Base-by-base conservation (phyloP, 1,140 invertebrate species). In the Daktulosphaira vitifoliae region DNA sequence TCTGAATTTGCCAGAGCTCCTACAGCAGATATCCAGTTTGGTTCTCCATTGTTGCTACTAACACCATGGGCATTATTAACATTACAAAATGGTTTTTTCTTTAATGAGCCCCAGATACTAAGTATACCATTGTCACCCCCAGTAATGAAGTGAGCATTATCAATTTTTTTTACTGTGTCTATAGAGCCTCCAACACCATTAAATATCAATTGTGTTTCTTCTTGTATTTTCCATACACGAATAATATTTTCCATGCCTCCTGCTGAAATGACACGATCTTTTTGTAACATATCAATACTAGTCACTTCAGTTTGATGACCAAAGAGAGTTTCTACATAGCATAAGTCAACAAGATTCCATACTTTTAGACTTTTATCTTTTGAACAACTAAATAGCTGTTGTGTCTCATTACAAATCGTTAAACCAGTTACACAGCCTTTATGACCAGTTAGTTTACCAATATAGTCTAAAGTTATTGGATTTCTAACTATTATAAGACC, bases 131-230 rank as follows among this genome's bases (percentile, higher is more conserved):
- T 89, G 73, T 93, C 88, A 66, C 87, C 87, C 50, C 89, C 88
- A 7, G 91, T 90, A 0, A 97, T 76, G 78, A 98, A 98, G 75
- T 90, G 84, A 67, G 92, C 85, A 73, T 96, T 92, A 76, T 96
- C 93, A 22, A 98, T 84, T 26, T 96, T 77, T 73, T 86, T 88
- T 0, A 97, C 89, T 71, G 79, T 82, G 76, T 98, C 95, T 51
- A 96, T 85, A 68, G 85, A 90, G 42, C 86, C 86, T 64, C 77
- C 74, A 68, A 86, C 83, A 1, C 86, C 89, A 73, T 94, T 90
- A 74, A 90, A 98, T 67, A 97, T 87, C 7, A 98, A 78, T 72
- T 98, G 95, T 48, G 93, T 96, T 74, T 98, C 95, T 78, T 98
- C 94, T 0, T 87, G 82, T 66, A 98, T 89, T 76, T 98, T 97